Evolutionary conservation across 1,140 invertebrate species (phyloP).

Genomic region (Drosophila biarmipes): DNA sequence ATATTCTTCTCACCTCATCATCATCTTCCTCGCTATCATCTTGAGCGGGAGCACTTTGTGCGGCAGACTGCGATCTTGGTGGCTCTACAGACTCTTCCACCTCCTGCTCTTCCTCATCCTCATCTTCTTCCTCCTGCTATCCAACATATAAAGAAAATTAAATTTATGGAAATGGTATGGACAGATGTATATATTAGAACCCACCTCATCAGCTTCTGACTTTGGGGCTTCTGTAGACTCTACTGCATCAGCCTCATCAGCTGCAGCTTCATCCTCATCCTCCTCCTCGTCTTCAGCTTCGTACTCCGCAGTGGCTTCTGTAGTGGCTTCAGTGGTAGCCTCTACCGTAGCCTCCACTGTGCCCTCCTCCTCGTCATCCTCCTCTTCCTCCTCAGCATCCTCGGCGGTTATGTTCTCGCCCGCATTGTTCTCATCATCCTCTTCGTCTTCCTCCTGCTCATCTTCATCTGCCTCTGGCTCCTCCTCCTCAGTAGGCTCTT

Average conservation of each 20-base stretch:
- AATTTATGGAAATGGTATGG: background rate
- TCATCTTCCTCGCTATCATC: constrained; percentile 53
- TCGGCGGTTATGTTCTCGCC: constrained; percentile 80
- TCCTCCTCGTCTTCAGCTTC: constrained; percentile 62
- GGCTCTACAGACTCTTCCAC: constrained; percentile 50
- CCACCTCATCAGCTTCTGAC: constrained; percentile 30
- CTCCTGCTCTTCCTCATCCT: constrained; percentile 21
- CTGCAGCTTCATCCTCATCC: constrained; percentile 34
- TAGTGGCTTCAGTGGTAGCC: constrained; percentile 50
- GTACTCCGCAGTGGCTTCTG: constrained; percentile 58
- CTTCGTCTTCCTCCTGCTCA: constrained; percentile 75
- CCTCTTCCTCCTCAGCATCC: constrained; percentile 81
- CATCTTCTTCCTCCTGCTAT: constrained; percentile 10
- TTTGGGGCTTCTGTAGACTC: constrained; percentile 36
- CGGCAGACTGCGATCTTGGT: constrained; percentile 23
- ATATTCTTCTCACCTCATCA: constrained; percentile 12
- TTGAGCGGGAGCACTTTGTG: constrained; percentile 32
- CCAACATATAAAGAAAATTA: background rate
- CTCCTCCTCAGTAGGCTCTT: constrained; percentile 33
- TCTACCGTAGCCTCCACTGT: constrained; percentile 69
- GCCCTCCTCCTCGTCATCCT: constrained; percentile 78
- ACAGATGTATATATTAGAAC: constrained; percentile 36
- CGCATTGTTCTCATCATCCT: constrained; percentile 80
- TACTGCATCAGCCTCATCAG: constrained; percentile 24
- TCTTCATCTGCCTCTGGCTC: constrained; percentile 55